A percentile compares a stretch with the other conserved stretches of the same genome.
phyloP scores from a whole-genome alignment of 2,797 vertebrate species.

The Acridotheres tristis region DNA sequence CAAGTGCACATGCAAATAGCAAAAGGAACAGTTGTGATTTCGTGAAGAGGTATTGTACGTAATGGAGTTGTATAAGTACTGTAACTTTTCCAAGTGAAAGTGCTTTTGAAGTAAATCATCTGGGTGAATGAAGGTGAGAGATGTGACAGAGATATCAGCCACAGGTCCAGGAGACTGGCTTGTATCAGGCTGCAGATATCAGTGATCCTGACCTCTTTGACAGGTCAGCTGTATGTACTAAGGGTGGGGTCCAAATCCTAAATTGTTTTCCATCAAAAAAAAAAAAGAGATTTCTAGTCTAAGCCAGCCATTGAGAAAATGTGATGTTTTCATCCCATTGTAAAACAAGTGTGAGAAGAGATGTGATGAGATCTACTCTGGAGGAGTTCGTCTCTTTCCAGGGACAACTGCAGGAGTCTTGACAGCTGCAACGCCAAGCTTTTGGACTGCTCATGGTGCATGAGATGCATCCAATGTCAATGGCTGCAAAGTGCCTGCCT shows the following conservation, averaged over 20 bases:
- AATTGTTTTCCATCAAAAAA: not conserved
- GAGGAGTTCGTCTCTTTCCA: not conserved
- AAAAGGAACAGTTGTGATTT: not conserved
- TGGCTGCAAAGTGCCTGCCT: not conserved
- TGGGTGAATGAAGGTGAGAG: not conserved
- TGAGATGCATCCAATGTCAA: not conserved
- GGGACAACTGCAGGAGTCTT: not conserved
- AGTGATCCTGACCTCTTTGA: not conserved
- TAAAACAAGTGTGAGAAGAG: not conserved
- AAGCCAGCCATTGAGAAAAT: not conserved
- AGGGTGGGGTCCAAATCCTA: not conserved
- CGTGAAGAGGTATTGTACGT: not conserved
- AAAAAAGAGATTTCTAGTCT: not conserved
- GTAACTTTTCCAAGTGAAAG: not conserved
- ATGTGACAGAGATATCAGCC: not conserved
- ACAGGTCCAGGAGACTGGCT: not conserved
- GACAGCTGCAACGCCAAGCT: not conserved
- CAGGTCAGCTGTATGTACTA: not conserved
- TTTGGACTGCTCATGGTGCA: not conserved
- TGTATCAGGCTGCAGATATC: not conserved
- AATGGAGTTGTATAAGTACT: not conserved
- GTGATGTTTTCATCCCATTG: not conserved
- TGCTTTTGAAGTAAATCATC: not conserved
- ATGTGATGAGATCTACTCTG: not conserved
- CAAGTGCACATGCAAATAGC: not conserved